phyloP scores from a whole-genome alignment of 2,113 vertebrate species.

The Triplophysa dalaica region DNA sequence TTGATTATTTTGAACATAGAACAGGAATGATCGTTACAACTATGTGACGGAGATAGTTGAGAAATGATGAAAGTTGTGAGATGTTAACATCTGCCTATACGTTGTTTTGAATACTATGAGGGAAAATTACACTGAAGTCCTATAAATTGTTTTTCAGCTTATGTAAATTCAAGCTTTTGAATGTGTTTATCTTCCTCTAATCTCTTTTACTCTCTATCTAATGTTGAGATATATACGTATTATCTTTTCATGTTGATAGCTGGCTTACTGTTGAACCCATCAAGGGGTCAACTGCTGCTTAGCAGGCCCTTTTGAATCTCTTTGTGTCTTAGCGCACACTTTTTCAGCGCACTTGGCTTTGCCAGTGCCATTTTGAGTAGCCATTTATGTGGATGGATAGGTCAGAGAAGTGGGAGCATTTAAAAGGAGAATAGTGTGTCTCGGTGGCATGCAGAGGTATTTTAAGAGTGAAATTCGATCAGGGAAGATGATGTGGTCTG shows the following conservation, averaged over 20 bases:
- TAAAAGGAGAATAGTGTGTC: not conserved
- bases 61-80: no score
- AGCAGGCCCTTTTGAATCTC: not conserved
- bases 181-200: no score
- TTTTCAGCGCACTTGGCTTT: not conserved
- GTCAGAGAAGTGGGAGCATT: constrained; percentile 11
- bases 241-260: not conserved
- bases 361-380: not conserved
- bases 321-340: constrained; percentile 1
- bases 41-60: no score
- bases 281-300: constrained; percentile 19
- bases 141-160: no score
- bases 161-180: no score
- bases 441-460: constrained; percentile 9
- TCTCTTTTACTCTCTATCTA: not conserved
- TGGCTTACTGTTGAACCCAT: not conserved
- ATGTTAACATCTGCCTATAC: no score
- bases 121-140: no score
- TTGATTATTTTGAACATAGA: no score
- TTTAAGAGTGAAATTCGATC: constrained; percentile 42
- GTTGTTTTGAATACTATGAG: no score
- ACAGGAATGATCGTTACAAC: no score
- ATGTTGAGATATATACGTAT: not conserved
- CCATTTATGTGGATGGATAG: constrained; percentile 2
- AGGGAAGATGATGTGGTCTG: constrained; percentile 28